These are phyloP conservation scores for Bujurquina vittata DNA, from an alignment of 2,113 vertebrate genomes.

Conservation along the genomic window DNA sequence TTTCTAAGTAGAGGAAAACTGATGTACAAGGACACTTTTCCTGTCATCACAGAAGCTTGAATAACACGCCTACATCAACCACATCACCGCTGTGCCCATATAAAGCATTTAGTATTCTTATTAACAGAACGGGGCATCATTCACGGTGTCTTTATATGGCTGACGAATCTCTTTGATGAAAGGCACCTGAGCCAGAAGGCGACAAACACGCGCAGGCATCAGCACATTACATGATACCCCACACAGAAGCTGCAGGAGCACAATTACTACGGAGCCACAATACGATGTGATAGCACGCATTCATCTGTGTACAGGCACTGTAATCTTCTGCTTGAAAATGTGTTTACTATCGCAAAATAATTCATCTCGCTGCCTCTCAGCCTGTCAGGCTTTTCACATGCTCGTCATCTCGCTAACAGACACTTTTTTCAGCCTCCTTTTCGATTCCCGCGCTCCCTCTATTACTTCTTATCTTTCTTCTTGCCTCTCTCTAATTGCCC, in stretches of 20 bases:
- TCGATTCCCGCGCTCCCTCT: constrained; percentile 16
- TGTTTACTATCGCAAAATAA: constrained; percentile 35
- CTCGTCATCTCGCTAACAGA: constrained; percentile 29
- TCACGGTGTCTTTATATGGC: neutral
- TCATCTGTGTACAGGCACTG: constrained; percentile 24
- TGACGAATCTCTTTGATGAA: constrained; percentile 29
- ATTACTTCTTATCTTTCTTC: neutral
- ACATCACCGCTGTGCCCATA: neutral
- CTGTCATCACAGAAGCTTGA: neutral
- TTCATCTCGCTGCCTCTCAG: neutral
- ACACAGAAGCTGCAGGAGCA: neutral
- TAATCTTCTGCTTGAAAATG: constrained; percentile 31
- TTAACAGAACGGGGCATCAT: neutral
- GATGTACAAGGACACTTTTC: neutral
- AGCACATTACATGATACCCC: constrained; percentile 20
- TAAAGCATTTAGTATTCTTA: neutral
- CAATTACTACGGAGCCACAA: neutral
- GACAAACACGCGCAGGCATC: constrained; percentile 18
- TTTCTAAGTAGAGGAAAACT: neutral
- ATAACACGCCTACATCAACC: neutral
- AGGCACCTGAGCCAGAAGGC: constrained; percentile 21
- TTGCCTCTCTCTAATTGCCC: constrained; percentile 15
- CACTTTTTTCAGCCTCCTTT: constrained; percentile 16
- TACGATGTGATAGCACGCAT: neutral
- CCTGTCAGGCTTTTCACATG: constrained; percentile 1